Evolutionary conservation across 1,140 invertebrate genomes (phyloP).

Genomic region (Magallana gigas): DNA sequence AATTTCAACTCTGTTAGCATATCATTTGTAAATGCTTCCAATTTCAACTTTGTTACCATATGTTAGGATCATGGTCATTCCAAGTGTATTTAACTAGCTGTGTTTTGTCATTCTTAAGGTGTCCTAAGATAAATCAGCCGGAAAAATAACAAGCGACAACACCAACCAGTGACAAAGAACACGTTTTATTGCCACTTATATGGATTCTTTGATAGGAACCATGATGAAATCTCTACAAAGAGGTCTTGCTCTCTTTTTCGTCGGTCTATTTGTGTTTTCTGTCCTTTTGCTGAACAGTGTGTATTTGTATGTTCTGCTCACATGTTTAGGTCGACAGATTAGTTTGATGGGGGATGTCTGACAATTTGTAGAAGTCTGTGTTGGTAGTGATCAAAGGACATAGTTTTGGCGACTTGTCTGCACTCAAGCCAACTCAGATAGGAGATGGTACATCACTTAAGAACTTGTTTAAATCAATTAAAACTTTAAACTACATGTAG

Average conservation of each 20-base stretch:
- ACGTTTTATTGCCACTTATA: not conserved
- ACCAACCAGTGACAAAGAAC: slow-evolving; percentile 1
- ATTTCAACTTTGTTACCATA: no score
- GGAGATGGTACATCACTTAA: slow-evolving; percentile 9
- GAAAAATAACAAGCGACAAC: not conserved
- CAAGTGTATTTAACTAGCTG: not conserved
- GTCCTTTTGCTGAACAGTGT: not conserved
- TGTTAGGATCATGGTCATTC: not conserved
- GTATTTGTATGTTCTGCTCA: not conserved
- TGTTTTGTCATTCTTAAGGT: not conserved
- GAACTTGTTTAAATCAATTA: slow-evolving; percentile 35
- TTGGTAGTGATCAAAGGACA: slow-evolving; percentile 34
- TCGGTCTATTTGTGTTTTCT: not conserved
- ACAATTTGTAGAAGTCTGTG: slow-evolving; percentile 23
- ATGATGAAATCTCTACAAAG: not conserved
- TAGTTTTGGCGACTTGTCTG: slow-evolving; percentile 29
- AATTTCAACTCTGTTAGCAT: no score
- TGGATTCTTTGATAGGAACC: not conserved
- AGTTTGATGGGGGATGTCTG: slow-evolving; percentile 11
- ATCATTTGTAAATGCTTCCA: no score
- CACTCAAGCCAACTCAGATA: not conserved
- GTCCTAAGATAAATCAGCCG: not conserved
- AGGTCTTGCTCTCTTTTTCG: not conserved
- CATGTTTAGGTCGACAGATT: not conserved
- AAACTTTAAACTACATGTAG: slow-evolving; percentile 22